A percentile compares a stretch with the other conserved stretches of the same genome.
Conservation (phyloP, 2,888 invertebrate genomes). For the Elysia crispata region DNA sequence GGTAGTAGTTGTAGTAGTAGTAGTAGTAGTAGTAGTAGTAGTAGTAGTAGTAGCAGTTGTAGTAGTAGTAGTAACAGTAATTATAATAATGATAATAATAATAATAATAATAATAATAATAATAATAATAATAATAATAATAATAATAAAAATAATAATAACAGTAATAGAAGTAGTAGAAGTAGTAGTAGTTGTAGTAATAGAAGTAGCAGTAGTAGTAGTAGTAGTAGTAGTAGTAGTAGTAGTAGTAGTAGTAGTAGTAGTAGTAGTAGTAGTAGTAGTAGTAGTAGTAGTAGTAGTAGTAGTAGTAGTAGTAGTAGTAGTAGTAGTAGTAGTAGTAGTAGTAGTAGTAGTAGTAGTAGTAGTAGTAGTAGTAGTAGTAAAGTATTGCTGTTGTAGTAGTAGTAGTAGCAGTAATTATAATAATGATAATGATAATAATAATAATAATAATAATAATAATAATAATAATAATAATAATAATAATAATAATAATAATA, state of each 20-base stretch:
- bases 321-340: neutral
- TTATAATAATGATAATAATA: too few species aligned
- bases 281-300: neutral
- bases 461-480: too few species aligned
- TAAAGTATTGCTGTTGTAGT: too few species aligned
- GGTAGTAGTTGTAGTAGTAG: constrained; percentile 27
- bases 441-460: too few species aligned
- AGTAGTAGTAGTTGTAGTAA: neutral
- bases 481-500: too few species aligned
- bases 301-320: neutral
- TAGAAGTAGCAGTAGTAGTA: neutral
- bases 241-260: constrained; percentile 5
- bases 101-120: neutral
- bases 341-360: neutral
- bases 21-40: constrained; percentile 29
- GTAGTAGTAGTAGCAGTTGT: constrained; percentile 12
- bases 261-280: neutral
- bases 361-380: neutral
- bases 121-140: constrained; percentile 21
- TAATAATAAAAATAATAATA: neutral
- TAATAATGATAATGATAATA: too few species aligned
- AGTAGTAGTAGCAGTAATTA: too few species aligned
- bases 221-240: neutral
- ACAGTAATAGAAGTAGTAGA: neutral
- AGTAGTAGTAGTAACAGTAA: constrained; percentile 29